phyloP scores from a whole-genome alignment of 2,113 vertebrate species.

The Sporophila hypoxantha region DNA sequence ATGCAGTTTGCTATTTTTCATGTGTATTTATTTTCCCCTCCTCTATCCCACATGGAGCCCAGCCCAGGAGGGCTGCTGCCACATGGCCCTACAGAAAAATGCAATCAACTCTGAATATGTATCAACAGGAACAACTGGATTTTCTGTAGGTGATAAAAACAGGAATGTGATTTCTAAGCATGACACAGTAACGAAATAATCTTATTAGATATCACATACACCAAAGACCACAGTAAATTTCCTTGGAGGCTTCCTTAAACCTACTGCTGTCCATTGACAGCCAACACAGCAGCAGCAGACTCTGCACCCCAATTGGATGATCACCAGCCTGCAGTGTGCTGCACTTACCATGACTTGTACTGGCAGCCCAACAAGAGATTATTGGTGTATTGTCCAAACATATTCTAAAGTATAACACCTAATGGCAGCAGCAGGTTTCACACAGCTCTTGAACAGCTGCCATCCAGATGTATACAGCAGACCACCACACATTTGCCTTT shows the following conservation, averaged over 20 bases:
- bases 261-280: neutral
- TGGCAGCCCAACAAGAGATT: neutral
- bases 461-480: neutral
- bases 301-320: neutral
- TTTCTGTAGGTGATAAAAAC: neutral
- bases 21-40: neutral
- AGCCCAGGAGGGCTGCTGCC: neutral
- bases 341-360: neutral
- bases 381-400: neutral
- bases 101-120: neutral
- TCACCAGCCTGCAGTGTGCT: no score
- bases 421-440: neutral
- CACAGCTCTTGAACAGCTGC: neutral
- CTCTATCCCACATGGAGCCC: neutral
- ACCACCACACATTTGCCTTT: neutral
- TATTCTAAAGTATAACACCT: neutral
- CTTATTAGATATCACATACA: neutral
- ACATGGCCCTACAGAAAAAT: neutral
- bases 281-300: neutral
- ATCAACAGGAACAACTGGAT: neutral
- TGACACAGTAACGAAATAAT: neutral
- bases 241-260: neutral
- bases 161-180: neutral
- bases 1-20: neutral
- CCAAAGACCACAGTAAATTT: neutral